These are phyloP conservation scores for Turritopsis dohrnii DNA, from an alignment of 30 jellyfish, hydroid and myxozoan genomes.

Conservation along the genomic window DNA sequence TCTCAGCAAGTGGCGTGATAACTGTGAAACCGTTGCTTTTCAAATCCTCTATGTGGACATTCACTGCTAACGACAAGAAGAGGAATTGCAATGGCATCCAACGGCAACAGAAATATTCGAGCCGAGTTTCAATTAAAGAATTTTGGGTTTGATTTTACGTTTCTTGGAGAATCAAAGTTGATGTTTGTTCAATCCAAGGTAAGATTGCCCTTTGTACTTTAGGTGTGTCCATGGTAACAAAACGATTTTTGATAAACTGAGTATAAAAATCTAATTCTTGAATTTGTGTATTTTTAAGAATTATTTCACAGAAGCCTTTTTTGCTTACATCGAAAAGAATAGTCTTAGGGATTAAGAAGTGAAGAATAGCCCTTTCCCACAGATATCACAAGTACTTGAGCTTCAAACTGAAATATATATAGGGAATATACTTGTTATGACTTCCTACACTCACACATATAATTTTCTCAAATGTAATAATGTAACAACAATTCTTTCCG, in stretches of 20 bases:
- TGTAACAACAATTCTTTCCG: too few relatives aligned
- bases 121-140: slow-evolving; percentile 1
- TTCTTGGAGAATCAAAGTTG: slow-evolving; percentile 7
- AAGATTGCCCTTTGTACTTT: neutral
- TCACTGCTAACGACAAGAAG: neutral
- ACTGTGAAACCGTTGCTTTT: too few relatives aligned
- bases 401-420: too few relatives aligned
- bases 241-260: too few relatives aligned
- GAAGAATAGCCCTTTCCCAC: neutral
- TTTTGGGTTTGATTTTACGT: neutral
- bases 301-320: too few relatives aligned
- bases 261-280: too few relatives aligned
- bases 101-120: neutral
- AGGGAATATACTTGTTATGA: too few relatives aligned
- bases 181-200: slow-evolving; percentile 16
- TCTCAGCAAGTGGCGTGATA: neutral
- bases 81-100: neutral
- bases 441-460: too few relatives aligned
- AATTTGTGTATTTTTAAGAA: too few relatives aligned
- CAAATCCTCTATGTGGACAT: neutral
- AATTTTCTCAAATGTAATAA: too few relatives aligned
- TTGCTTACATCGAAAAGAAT: too few relatives aligned
- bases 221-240: too few relatives aligned
- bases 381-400: neutral
- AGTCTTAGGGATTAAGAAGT: neutral